Evolutionary conservation across 2,113 vertebrate species (phyloP).

Genomic region (Falcunculus frontatus): DNA sequence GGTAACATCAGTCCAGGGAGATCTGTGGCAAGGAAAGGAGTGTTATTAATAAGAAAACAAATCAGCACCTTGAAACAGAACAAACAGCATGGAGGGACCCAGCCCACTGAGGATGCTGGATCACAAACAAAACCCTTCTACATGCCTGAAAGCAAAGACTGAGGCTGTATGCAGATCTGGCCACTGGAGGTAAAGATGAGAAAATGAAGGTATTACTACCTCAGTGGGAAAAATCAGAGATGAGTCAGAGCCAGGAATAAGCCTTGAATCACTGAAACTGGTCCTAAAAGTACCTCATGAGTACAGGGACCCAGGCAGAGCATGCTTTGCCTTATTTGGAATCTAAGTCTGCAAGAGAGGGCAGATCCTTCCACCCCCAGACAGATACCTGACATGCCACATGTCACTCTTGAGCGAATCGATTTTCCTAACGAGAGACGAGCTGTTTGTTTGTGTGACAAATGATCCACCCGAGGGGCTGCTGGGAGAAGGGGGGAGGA

Average conservation of each 20-base stretch:
- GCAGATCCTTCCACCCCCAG: background rate
- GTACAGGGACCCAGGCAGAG: background rate
- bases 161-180: background rate
- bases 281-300: background rate
- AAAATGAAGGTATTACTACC: background rate
- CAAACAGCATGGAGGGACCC: background rate
- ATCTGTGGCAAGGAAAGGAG: background rate
- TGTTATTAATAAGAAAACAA: background rate
- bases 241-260: background rate
- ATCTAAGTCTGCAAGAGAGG: background rate
- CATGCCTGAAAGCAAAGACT: background rate
- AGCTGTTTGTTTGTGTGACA: conserved; percentile 13
- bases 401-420: background rate
- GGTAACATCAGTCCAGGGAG: background rate
- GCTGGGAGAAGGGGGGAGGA: background rate
- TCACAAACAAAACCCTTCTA: background rate
- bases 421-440: background rate
- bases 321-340: background rate
- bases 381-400: background rate
- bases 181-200: background rate
- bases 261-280: background rate
- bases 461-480: background rate
- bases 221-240: background rate
- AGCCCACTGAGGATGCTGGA: background rate
- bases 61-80: background rate